phyloP scores from a whole-genome alignment of 2,888 invertebrate species.

The Heliconius hortense region DNA sequence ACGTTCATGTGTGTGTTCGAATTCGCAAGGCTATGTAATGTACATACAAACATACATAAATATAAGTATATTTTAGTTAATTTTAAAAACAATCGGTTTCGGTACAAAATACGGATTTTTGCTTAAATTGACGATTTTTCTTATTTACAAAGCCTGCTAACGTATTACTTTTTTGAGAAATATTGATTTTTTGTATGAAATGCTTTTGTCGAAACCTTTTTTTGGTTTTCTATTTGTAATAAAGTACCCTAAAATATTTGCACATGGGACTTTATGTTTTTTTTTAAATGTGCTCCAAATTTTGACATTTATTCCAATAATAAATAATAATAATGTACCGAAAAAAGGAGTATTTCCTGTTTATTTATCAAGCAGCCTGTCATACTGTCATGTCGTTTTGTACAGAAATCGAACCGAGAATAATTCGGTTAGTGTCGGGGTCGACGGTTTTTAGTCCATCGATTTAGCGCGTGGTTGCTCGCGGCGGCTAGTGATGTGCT shows the following conservation, averaged over 20 bases:
- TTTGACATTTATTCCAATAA: neutral
- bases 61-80: no score
- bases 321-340: neutral
- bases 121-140: no score
- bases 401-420: conserved; percentile 67
- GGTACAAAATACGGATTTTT: no score
- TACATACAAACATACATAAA: no score
- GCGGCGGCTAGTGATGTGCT: conserved; percentile 62
- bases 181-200: no score
- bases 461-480: conserved; percentile 78
- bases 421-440: conserved; percentile 75
- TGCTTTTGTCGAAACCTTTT: no score
- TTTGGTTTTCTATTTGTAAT: no score
- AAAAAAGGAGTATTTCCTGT: conserved; percentile 3
- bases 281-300: neutral
- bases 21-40: neutral
- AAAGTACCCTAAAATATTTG: no score
- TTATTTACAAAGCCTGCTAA: no score
- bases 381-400: conserved; percentile 43
- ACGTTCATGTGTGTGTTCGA: neutral
- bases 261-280: neutral
- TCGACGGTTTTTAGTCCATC: conserved; percentile 74
- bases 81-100: no score
- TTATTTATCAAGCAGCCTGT: conserved; percentile 17
- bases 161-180: no score